These are phyloP conservation scores for Solea solea DNA, from an alignment of 2,113 vertebrate genomes.

Conservation along the genomic window DNA sequence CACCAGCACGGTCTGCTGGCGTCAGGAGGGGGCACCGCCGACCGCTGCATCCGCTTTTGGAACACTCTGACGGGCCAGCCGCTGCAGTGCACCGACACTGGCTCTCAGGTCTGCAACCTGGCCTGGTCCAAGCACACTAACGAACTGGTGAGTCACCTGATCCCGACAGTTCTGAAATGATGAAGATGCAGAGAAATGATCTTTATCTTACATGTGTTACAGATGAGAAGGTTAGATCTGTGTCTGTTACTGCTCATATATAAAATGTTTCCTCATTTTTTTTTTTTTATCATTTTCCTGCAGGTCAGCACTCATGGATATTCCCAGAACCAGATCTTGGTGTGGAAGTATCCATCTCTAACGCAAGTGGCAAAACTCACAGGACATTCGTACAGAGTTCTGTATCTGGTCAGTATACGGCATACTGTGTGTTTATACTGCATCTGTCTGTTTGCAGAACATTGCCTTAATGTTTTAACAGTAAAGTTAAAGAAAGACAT, in stretches of 20 bases:
- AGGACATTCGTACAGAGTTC: constrained; percentile 94
- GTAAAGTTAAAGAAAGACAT: background rate
- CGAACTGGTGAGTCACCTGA: constrained; percentile 86
- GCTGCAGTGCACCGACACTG: constrained; percentile 95
- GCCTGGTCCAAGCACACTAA: constrained; percentile 99
- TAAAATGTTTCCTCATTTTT: background rate
- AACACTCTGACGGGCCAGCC: constrained; percentile 97
- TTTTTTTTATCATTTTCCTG: background rate
- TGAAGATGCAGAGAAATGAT: background rate
- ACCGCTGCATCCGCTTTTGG: constrained; percentile 99
- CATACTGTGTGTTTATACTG: background rate
- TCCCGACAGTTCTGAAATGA: background rate
- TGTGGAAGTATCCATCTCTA: constrained; percentile 98
- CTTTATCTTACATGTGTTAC: too few relatives aligned
- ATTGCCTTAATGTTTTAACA: background rate
- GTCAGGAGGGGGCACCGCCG: constrained; percentile 92
- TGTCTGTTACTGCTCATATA: background rate
- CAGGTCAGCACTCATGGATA: constrained; percentile 99
- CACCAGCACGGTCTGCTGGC: constrained; percentile 97
- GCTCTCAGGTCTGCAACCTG: constrained; percentile 98
- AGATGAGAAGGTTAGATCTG: background rate
- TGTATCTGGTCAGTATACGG: constrained; percentile 88
- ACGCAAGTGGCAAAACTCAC: constrained; percentile 98
- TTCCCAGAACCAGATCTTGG: constrained; percentile 99
- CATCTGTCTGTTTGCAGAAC: background rate